phyloP scores from a whole-genome alignment of 64 coral and sea anemone genomes.

The Anthopleura sola region DNA sequence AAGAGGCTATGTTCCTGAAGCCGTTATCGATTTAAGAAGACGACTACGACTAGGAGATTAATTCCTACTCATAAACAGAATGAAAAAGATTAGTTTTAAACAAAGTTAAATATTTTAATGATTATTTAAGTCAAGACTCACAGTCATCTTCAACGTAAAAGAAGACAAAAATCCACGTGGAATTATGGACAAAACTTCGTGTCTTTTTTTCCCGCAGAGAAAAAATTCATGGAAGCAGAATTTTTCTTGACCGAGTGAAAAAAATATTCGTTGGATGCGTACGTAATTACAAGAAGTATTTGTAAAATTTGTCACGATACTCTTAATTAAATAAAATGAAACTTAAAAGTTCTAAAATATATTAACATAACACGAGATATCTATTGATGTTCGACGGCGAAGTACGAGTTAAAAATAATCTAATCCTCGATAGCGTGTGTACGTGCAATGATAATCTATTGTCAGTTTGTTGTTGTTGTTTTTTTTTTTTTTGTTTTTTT shows the following conservation, averaged over 20 bases:
- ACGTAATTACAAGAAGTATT: not conserved
- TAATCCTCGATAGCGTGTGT: too few relatives aligned
- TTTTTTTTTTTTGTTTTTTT: too few relatives aligned
- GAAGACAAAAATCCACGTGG: not conserved
- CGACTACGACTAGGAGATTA: not conserved
- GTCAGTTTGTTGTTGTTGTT: too few relatives aligned
- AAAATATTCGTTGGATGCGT: not conserved
- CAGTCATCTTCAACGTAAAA: not conserved
- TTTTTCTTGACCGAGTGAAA: not conserved
- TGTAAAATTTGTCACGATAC: not conserved
- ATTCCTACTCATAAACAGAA: not conserved
- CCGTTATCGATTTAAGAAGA: not conserved
- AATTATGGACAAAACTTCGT: not conserved
- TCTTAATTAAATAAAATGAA: not conserved
- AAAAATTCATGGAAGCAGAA: too few relatives aligned
- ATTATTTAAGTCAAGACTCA: not conserved
- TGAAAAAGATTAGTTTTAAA: conserved; percentile 3
- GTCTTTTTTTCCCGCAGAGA: too few relatives aligned
- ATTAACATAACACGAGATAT: not conserved
- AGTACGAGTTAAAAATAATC: not conserved
- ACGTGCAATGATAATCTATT: too few relatives aligned
- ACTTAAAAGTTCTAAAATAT: not conserved
- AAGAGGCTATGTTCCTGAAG: not conserved
- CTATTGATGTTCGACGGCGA: not conserved
- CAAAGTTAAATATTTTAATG: not conserved